Conservation (phyloP, 2,113 vertebrate species). For the Taurulus bubalis region DNA sequence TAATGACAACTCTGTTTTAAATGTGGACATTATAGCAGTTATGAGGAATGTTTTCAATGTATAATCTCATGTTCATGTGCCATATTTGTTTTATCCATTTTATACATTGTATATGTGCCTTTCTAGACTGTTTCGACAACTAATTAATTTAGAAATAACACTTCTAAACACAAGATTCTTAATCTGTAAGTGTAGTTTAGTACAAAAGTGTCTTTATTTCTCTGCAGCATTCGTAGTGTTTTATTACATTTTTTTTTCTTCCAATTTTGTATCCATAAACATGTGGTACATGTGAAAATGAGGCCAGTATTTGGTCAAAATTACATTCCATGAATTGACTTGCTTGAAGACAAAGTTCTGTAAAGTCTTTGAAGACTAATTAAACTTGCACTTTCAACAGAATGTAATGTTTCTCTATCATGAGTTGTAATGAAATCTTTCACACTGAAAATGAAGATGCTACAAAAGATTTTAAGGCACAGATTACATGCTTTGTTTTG, state of each 20-base stretch:
- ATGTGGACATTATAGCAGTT: constrained; percentile 10
- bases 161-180: neutral
- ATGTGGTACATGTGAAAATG: constrained; percentile 25
- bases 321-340: constrained; percentile 53
- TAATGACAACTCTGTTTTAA: constrained; percentile 24
- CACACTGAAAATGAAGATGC: neutral
- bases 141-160: constrained; percentile 1
- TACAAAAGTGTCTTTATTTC: neutral
- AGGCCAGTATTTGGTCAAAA: constrained; percentile 18
- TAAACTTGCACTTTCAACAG: constrained; percentile 51
- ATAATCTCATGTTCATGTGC: constrained; percentile 21
- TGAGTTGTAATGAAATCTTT: neutral
- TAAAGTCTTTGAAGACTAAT: constrained; percentile 34
- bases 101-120: constrained; percentile 52
- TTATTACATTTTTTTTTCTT: constrained; percentile 21
- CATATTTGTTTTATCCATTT: constrained; percentile 41
- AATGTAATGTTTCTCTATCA: neutral
- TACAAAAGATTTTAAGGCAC: neutral
- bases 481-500: neutral
- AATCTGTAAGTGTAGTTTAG: neutral
- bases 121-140: constrained; percentile 30
- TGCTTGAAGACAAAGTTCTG: constrained; percentile 11
- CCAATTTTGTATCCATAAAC: constrained; percentile 19
- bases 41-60: constrained; percentile 49
- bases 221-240: constrained; percentile 8